These are phyloP conservation scores for Lomographa bimaculata DNA, from an alignment of 2,888 invertebrate genomes.

Conservation along the genomic window DNA sequence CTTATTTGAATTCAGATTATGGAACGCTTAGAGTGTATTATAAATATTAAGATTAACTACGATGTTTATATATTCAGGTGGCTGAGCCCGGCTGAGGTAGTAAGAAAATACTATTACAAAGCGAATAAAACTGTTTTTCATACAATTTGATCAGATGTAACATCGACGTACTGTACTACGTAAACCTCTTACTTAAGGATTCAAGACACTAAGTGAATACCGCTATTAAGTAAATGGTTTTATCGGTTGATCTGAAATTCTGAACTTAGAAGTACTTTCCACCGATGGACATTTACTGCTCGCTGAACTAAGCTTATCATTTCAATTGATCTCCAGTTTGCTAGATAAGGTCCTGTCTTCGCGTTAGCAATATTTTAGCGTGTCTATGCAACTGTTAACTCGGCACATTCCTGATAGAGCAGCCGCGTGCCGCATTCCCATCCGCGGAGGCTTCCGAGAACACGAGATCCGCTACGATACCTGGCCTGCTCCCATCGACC, in stretches of 20 bases:
- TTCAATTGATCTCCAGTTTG: conserved; percentile 5
- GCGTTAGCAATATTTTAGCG: conserved; percentile 31
- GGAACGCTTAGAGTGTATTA: conserved; percentile 6
- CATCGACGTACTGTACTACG: background rate
- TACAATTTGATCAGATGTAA: conserved; percentile 11
- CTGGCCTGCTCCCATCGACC: conserved; percentile 38
- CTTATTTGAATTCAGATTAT: conserved; percentile 21
- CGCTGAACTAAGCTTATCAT: conserved; percentile 7
- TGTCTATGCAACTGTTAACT: conserved; percentile 27
- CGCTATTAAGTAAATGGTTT: too few species aligned
- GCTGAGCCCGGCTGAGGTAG: too few species aligned
- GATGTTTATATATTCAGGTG: conserved; percentile 2
- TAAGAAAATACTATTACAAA: background rate
- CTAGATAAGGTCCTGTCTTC: conserved; percentile 10
- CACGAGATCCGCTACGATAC: conserved; percentile 57
- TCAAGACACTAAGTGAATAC: too few species aligned
- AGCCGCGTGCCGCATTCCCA: conserved; percentile 53
- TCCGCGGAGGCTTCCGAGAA: conserved; percentile 69
- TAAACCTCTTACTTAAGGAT: too few species aligned
- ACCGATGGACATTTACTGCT: background rate
- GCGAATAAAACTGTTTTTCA: conserved; percentile 6
- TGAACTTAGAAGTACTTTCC: background rate
- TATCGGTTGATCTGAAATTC: background rate
- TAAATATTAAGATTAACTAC: conserved; percentile 13
- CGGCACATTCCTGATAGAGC: conserved; percentile 47